Evolutionary conservation across 2,797 vertebrate species (phyloP), one percentile per base, ranked within the genome.

Genomic region (Sebastiscus albofasciatus): DNA sequence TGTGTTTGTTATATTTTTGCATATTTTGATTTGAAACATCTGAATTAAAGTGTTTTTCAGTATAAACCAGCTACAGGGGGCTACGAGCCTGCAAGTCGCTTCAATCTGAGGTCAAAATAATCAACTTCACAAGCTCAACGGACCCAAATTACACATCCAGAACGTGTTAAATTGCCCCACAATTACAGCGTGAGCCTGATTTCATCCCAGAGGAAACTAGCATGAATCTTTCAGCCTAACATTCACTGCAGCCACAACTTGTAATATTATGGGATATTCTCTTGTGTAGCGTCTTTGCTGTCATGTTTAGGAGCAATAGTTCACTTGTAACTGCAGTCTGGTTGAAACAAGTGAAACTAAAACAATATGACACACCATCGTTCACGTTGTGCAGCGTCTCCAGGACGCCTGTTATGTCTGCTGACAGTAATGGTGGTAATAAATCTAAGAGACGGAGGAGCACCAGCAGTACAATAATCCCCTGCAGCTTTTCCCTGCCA

Each of bases 401-500:
- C 74, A 71, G 20, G 75, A 54, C 2, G 61, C 24, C 18, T 31
- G 36, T 67, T 75, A 74, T 77, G 58, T 77, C 73, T 76, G 67
- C 56, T 72, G 73, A 86, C 75, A 69, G 68, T 79, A 87, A 91
- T 79, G 85, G 79, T 60, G 33, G 46, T 49, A 71, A 83, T 84
- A 88, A 84, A 75, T 46, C 65, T 58, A 75, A 72, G 68, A 83
- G 82, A 86, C 61, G 34, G 76, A 55, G 69, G 76, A 55, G 71
- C 60, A 55, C 59, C 77, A 81, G 84, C 76, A 81, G 84, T 74
- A 74, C 33, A 89, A 84, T 84, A 91, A 91, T 86, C 83, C 88
- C 75, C 82, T 59, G 79, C 81, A 86, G 80, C 46, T 83, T 87
- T 81, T 82, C 80, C 66, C 58, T 77, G 88, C 85, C 85, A 89